Base-by-base conservation (phyloP, 2,888 invertebrate genomes). In the Linhomoeus sp. region DNA sequence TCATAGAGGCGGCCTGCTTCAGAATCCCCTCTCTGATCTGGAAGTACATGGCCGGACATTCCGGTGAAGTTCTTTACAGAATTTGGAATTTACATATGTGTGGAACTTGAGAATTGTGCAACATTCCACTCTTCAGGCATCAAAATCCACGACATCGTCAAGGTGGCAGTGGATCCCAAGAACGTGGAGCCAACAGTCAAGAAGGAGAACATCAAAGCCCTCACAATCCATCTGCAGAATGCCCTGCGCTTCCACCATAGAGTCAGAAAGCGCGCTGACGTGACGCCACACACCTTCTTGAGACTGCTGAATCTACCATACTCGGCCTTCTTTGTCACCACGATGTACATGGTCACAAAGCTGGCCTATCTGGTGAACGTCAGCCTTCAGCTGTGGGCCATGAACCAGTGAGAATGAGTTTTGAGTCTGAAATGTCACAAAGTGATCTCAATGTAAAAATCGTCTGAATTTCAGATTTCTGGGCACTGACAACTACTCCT, bases 171-270 rank as follows among this genome's bases (percentile, higher is more conserved):
- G 3, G 62, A 63, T 43, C 57, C 61, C n/a, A 62, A 62, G 48
- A 63, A 63, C 47, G 60, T 64, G 45, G 59, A 63, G 48, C 61
- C 62, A 1, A 58, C 63, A 7, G 58, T 61, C 47, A 59, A 59
- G 42, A 45, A 51, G 45, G 55, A 56, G 9, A 64, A 61, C 45
- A 59, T 63, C 46, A 51, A 54, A 43, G 53, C 59, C 1, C 51
- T 63, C 24, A 58, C 61, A 12, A 52, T 55, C 9, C 63, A 63
- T 51, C 48, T 64, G 43, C 44, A 60, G 57, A 63, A 63, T 39
- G 63, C 62, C 2, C 54, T 63, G 3, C 52, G 61, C 5, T 63
- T 63, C 47, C 63, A 64, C 43, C 51, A 60, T n/a, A 56, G 63
- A 2, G 53, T 63, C 3, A 25, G 7, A 15, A 24, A 35, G 17